Evolutionary conservation across 64 coral and sea anemone genomes (phyloP).

Genomic region (Dendrophyllia cribrosa): DNA sequence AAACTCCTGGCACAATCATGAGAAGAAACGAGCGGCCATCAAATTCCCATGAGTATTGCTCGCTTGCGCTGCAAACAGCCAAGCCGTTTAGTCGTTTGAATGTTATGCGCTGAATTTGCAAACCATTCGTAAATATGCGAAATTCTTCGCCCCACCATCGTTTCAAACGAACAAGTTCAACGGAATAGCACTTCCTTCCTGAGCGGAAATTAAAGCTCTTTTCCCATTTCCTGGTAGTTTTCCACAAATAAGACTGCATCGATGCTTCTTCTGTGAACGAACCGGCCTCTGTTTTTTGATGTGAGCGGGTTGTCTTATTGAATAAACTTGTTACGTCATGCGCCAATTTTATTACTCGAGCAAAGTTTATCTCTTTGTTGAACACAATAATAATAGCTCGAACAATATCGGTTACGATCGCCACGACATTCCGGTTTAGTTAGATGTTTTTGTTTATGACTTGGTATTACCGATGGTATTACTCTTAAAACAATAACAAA

Average conservation of each 20-base stretch:
- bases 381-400: no score
- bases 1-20: slow-evolving; percentile 18
- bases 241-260: slow-evolving; percentile 1
- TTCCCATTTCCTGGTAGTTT: slow-evolving; percentile 26
- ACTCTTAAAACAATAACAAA: no score
- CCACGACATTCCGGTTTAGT: no score
- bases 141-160: slow-evolving; percentile 28
- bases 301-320: not conserved
- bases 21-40: slow-evolving; percentile 28
- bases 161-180: slow-evolving; percentile 26
- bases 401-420: no score
- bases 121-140: slow-evolving; percentile 28
- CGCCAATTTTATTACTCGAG: not conserved
- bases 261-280: not conserved
- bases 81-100: slow-evolving; percentile 40
- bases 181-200: slow-evolving; percentile 12
- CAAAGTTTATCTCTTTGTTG: no score
- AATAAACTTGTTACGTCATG: not conserved
- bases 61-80: slow-evolving; percentile 18
- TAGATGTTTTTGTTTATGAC: no score
- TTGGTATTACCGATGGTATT: no score
- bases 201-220: slow-evolving; percentile 21
- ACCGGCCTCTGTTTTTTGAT: no score
- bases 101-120: slow-evolving; percentile 2
- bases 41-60: slow-evolving; percentile 14